Conservation (phyloP, 1,140 invertebrate species). For the Paraescarpia echinospica region DNA sequence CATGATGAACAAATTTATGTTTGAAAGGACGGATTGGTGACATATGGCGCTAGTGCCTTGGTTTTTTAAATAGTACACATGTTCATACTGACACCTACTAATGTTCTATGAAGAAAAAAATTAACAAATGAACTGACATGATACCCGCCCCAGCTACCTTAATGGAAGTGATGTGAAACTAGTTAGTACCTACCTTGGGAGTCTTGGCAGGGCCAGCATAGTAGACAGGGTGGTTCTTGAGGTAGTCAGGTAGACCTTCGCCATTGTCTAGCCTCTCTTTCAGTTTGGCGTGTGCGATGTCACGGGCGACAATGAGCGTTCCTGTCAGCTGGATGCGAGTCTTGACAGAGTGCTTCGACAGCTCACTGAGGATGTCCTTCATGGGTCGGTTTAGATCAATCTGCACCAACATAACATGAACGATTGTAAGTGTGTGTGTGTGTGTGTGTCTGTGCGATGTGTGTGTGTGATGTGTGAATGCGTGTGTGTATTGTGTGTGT, state of each 20-base stretch:
- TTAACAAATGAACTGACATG: no score
- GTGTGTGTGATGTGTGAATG: background rate
- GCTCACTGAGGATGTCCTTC: conserved; percentile 42
- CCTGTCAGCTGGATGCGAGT: conserved; percentile 55
- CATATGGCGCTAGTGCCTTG: no score
- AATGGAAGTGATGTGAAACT: background rate
- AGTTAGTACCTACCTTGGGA: conserved; percentile 6
- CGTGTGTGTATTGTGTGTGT: background rate
- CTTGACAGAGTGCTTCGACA: conserved; percentile 52
- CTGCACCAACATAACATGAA: conserved; percentile 31
- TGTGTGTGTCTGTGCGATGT: background rate
- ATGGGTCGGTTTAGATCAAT: conserved; percentile 55
- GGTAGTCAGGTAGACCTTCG: conserved; percentile 54
- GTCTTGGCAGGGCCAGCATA: conserved; percentile 50
- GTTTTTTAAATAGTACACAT: no score
- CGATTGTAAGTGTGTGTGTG: background rate
- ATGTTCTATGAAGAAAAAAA: no score
- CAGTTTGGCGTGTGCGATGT: conserved; percentile 59
- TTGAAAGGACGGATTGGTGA: no score
- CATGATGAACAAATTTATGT: no score
- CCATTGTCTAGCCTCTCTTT: conserved; percentile 54
- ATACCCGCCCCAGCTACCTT: no score
- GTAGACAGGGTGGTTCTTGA: conserved; percentile 58
- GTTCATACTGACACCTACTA: no score
- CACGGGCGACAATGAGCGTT: conserved; percentile 57